Percentiles rank a stretch among this genome's conserved stretches.
Conservation (phyloP, 64 coral and sea anemone genomes). For the Montipora efflorescens region DNA sequence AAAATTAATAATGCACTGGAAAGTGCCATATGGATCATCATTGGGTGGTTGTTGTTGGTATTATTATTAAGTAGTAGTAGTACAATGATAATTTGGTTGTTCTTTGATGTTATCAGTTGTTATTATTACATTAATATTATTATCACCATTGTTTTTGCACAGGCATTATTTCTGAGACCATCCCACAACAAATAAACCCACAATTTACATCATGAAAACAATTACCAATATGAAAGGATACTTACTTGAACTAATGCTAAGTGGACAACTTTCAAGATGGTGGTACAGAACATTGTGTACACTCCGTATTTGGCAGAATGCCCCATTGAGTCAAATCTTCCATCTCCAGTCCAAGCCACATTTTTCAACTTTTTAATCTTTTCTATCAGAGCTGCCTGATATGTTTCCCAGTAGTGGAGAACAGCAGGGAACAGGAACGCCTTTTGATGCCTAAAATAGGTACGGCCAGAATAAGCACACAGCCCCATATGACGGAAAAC, state of each 20-base stretch:
- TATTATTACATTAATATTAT: background rate
- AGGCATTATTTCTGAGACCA: too few relatives aligned
- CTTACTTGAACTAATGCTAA: constrained; percentile 56
- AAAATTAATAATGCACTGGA: background rate
- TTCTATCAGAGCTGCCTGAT: background rate
- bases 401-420: constrained; percentile 18
- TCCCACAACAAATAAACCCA: too few relatives aligned
- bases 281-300: constrained; percentile 21
- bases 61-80: too few relatives aligned
- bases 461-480: background rate
- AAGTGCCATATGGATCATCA: background rate
- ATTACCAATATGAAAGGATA: background rate
- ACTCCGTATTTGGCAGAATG: constrained; percentile 37
- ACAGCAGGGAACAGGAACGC: constrained; percentile 37
- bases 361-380: constrained; percentile 42
- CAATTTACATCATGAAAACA: too few relatives aligned
- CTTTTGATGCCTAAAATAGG: constrained; percentile 40
- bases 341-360: constrained; percentile 53
- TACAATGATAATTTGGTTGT: too few relatives aligned
- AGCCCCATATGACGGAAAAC: constrained; percentile 40
- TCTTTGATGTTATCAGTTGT: too few relatives aligned
- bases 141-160: background rate
- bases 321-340: constrained; percentile 59
- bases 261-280: constrained; percentile 19
- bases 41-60: too few relatives aligned